Evolutionary conservation across 2,113 vertebrate species (phyloP).

Genomic region (Alligator sinensis): DNA sequence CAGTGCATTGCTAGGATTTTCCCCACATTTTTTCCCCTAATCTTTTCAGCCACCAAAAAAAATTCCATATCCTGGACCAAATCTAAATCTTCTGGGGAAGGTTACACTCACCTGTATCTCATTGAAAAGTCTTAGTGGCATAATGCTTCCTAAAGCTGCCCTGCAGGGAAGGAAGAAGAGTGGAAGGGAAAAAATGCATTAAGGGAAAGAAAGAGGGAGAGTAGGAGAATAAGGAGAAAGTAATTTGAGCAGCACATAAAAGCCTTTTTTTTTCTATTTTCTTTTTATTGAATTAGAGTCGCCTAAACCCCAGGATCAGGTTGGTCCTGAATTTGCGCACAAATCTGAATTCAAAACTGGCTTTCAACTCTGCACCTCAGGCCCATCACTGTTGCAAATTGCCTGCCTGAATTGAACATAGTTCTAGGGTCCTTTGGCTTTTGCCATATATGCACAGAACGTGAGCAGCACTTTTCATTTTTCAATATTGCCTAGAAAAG

Average conservation of each 20-base stretch:
- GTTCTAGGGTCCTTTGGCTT: not conserved
- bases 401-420: not conserved
- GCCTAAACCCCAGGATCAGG: not conserved
- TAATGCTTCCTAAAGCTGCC: slow-evolving; percentile 6
- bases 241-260: not conserved
- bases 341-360: not conserved
- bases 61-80: slow-evolving; percentile 4
- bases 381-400: not conserved
- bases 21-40: not conserved
- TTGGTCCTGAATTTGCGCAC: not conserved
- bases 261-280: not conserved
- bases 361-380: not conserved
- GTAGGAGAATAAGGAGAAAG: not conserved
- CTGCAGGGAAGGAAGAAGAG: not conserved
- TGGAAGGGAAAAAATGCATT: not conserved
- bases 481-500: slow-evolving; percentile 12
- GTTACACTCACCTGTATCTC: slow-evolving; percentile 25
- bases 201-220: not conserved
- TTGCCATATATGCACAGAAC: not conserved
- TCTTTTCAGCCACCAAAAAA: slow-evolving; percentile 26
- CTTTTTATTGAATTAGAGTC: not conserved
- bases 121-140: slow-evolving; percentile 24
- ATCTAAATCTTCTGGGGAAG: slow-evolving; percentile 44
- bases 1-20: not conserved
- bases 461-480: slow-evolving; percentile 44